Conservation (phyloP, 53 echinoderm and acorn worm species). For the Echinometra lucunter region DNA sequence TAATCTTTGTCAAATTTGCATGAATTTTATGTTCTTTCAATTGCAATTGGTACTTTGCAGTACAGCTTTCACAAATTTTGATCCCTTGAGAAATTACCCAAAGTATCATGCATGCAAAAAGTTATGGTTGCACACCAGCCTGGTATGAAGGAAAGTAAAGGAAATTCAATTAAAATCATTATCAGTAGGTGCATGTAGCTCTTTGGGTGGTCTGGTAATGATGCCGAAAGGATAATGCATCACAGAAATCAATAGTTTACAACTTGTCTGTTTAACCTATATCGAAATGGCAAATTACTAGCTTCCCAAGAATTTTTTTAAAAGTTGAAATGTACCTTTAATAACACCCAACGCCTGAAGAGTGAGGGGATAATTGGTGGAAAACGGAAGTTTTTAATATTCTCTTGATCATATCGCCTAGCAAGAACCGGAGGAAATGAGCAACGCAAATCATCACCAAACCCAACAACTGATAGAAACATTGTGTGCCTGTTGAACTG, state of each 20-base stretch:
- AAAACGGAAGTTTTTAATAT: slow-evolving; percentile 1
- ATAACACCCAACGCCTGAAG: not conserved
- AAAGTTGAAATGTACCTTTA: not conserved
- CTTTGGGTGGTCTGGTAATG: not conserved
- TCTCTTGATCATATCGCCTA: not conserved
- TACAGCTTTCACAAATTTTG: no score
- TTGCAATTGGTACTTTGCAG: no score
- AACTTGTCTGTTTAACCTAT: no score
- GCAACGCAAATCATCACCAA: not conserved
- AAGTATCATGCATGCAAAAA: no score
- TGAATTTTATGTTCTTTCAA: no score
- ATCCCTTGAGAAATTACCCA: no score
- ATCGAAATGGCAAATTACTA: no score
- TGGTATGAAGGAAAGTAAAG: not conserved
- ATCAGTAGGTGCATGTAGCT: not conserved
- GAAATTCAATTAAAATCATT: not conserved
- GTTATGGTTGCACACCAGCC: not conserved
- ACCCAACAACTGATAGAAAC: not conserved
- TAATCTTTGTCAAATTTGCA: no score
- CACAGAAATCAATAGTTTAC: not conserved
- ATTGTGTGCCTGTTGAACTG: not conserved
- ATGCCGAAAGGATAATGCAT: not conserved
- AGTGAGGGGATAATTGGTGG: not conserved
- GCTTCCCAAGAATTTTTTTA: not conserved
- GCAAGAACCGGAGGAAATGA: not conserved